A percentile compares a stretch with the other conserved stretches of the same genome.
Evolutionary conservation across 2,888 invertebrate species (phyloP).

Genomic region (Orthosia gothica): DNA sequence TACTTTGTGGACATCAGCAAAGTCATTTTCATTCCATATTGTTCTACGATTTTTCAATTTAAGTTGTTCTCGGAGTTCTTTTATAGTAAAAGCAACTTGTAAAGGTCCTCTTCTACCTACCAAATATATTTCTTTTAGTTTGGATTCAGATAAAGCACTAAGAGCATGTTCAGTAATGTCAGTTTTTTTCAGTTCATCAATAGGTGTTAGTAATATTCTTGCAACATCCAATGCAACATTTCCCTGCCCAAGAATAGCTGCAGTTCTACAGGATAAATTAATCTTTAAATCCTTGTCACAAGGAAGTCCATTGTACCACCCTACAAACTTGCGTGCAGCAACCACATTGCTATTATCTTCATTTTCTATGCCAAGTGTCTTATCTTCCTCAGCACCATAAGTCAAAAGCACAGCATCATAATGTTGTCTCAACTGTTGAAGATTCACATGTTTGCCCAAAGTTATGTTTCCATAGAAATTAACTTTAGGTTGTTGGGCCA

Average conservation of each 20-base stretch:
- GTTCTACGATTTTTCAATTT: conserved; percentile 94
- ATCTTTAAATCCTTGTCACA: conserved; percentile 93
- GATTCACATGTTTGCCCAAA: conserved; percentile 95
- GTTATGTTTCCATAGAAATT: conserved; percentile 97
- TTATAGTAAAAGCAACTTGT: conserved; percentile 99
- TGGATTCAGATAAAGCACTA: conserved; percentile 94
- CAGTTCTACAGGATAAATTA: conserved; percentile 91
- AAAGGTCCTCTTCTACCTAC: conserved; percentile 98
- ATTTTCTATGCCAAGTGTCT: conserved; percentile 95
- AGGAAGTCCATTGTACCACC: conserved; percentile 99
- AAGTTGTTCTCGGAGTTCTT: conserved; percentile 98
- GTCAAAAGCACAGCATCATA: conserved; percentile 98
- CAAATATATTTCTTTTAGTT: conserved; percentile 95
- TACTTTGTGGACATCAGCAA: conserved; percentile 91
- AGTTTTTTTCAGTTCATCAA: conserved; percentile 95
- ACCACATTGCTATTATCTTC: conserved; percentile 95
- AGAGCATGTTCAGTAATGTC: conserved; percentile 98
- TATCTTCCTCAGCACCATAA: conserved; percentile 98
- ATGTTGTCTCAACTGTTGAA: conserved; percentile 94
- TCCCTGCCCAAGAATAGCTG: conserved; percentile 98
- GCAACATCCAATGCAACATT: conserved; percentile 99
- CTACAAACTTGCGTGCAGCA: conserved; percentile 98
- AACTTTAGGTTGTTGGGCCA: conserved; percentile 95
- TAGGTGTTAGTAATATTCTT: conserved; percentile 96
- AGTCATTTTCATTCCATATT: conserved; percentile 93